A percentile compares a stretch with the other conserved stretches of the same genome.
These are phyloP conservation scores for Drosophila neocordata DNA, from an alignment of 1,140 invertebrate species.

Conservation along the genomic window DNA sequence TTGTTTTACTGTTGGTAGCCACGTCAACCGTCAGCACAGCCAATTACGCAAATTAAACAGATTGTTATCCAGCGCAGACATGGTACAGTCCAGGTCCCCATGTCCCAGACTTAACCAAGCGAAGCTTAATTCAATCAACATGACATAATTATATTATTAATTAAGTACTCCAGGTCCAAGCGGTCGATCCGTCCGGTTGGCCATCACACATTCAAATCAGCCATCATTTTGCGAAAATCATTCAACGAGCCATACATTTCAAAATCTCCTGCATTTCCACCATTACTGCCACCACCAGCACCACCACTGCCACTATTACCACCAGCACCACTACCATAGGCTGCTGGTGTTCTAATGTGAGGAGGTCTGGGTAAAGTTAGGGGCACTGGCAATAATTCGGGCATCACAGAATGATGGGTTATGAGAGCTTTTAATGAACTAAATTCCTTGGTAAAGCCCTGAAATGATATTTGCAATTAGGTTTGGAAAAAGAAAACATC, in stretches of 20 bases:
- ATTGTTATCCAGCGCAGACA: slow-evolving; percentile 75
- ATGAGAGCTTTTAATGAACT: slow-evolving; percentile 94
- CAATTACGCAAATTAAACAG: slow-evolving; percentile 80
- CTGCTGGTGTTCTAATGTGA: slow-evolving; percentile 85
- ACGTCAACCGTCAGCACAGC: slow-evolving; percentile 72
- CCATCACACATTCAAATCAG: slow-evolving; percentile 87
- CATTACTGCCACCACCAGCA: slow-evolving; percentile 13
- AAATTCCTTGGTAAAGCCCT: slow-evolving; percentile 99
- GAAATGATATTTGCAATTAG: slow-evolving; percentile 64
- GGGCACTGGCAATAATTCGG: slow-evolving; percentile 95
- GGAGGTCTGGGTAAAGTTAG: slow-evolving; percentile 90
- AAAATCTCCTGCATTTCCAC: slow-evolving; percentile 83
- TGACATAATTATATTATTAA: slow-evolving; percentile 79
- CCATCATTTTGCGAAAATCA: slow-evolving; percentile 93
- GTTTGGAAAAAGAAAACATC: neutral
- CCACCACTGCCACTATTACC: slow-evolving; percentile 20
- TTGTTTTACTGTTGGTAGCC: slow-evolving; percentile 46
- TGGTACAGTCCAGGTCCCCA: neutral
- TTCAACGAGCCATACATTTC: slow-evolving; percentile 91
- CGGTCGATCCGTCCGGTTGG: too few relatives aligned
- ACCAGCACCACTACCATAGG: slow-evolving; percentile 19
- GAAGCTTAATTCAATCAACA: slow-evolving; percentile 67
- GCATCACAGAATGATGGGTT: slow-evolving; percentile 97
- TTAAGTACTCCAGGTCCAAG: slow-evolving; percentile 46
- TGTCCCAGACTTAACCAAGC: slow-evolving; percentile 26